Evolutionary conservation across 2,797 vertebrate genomes (phyloP).

Genomic region (Intellagama lesueurii): DNA sequence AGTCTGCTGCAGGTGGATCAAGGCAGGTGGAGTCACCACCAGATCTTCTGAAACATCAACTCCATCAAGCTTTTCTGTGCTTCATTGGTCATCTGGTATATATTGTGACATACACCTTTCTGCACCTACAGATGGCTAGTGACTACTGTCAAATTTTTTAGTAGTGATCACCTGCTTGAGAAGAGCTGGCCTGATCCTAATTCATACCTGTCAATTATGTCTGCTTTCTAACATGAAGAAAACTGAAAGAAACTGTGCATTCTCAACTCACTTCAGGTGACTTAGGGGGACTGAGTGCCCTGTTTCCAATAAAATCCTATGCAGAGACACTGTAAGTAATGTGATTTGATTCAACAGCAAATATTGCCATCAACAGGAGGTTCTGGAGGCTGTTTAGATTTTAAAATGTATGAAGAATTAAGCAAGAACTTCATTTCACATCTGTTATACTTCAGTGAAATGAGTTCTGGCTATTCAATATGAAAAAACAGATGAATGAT

Average conservation of each 20-base stretch:
- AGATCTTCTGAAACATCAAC: not conserved
- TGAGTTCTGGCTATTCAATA: conserved; percentile 43
- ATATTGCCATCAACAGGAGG: not conserved
- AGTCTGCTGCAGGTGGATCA: not conserved
- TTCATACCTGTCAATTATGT: not conserved
- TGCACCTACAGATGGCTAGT: not conserved
- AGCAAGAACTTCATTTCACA: not conserved
- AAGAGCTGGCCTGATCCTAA: not conserved
- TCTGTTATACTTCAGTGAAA: conserved; percentile 43
- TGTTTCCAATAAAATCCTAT: not conserved
- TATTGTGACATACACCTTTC: not conserved
- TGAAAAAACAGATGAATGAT: conserved; percentile 51
- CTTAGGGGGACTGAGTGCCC: not conserved
- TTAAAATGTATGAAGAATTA: not conserved
- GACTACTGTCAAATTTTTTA: not conserved
- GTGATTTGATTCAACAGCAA: conserved; percentile 22
- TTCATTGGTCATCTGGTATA: not conserved
- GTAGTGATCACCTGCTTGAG: not conserved
- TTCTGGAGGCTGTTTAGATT: not conserved
- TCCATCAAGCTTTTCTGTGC: not conserved
- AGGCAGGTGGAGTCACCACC: not conserved
- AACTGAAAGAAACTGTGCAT: not conserved
- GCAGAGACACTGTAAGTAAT: not conserved
- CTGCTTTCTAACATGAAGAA: not conserved
- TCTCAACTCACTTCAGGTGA: not conserved